Conservation (phyloP, 1,140 invertebrate genomes). For the Diabrotica undecimpunctata region DNA sequence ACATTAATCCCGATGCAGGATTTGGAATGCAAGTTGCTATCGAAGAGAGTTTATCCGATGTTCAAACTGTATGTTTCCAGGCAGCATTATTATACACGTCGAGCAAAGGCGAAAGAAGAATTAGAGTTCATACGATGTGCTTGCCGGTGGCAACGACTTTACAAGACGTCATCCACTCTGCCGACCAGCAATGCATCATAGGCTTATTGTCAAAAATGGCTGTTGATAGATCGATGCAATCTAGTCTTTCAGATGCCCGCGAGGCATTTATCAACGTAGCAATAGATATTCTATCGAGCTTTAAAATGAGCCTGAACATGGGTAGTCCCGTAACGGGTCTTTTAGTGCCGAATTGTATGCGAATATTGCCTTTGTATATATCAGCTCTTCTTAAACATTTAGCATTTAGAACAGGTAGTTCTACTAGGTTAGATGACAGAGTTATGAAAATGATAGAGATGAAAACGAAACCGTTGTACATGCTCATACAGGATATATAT, state of each 20-base stretch:
- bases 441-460: conserved; percentile 91
- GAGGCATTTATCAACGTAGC: conserved; percentile 96
- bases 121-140: conserved; percentile 95
- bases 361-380: conserved; percentile 85
- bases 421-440: conserved; percentile 88
- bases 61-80: conserved; percentile 93
- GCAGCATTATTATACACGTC: conserved; percentile 97
- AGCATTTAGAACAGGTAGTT: conserved; percentile 82
- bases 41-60: conserved; percentile 85
- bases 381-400: conserved; percentile 87
- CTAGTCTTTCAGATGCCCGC: conserved; percentile 85
- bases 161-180: conserved; percentile 81
- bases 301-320: conserved; percentile 66
- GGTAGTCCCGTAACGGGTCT: conserved; percentile 60
- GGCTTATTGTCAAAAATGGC: conserved; percentile 95
- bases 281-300: conserved; percentile 85
- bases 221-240: conserved; percentile 84
- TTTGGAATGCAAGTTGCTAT: conserved; percentile 97
- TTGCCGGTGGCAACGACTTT: conserved; percentile 83
- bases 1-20: conserved; percentile 96
- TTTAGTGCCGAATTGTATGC: conserved; percentile 68
- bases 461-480: conserved; percentile 80
- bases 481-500: conserved; percentile 84
- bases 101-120: conserved; percentile 94
- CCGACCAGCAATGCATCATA: conserved; percentile 94